Evolutionary conservation across 2,888 invertebrate species (phyloP).

Genomic region (Blastobasis lacticolella): DNA sequence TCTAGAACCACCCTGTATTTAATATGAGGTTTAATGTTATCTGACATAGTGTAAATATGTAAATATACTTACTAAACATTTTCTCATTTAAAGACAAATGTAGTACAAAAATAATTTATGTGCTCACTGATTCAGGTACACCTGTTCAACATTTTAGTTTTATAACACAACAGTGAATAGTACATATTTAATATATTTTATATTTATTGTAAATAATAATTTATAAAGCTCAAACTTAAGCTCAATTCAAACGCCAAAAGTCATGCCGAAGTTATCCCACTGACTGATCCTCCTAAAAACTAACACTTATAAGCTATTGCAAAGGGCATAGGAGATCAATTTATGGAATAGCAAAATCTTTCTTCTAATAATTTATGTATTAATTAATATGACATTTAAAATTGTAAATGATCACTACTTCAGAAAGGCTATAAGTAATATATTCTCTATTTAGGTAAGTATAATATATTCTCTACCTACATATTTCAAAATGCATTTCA

Average conservation of each 20-base stretch:
- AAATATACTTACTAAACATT: background rate
- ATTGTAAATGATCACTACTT: slow-evolving; percentile 40
- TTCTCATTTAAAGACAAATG: no score
- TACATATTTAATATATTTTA: background rate
- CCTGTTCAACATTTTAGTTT: no score
- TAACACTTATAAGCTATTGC: slow-evolving; percentile 6
- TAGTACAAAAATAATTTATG: no score
- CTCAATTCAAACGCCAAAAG: no score
- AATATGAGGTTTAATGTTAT: slow-evolving; percentile 30
- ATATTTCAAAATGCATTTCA: no score
- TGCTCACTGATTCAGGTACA: no score
- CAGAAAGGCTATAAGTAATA: slow-evolving; percentile 32
- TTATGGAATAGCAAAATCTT: slow-evolving; percentile 54
- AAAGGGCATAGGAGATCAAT: slow-evolving; percentile 56
- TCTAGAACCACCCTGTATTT: slow-evolving; percentile 52
- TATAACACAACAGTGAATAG: background rate
- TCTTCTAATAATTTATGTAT: slow-evolving; percentile 20
- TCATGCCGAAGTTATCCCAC: no score
- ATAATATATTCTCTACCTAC: no score
- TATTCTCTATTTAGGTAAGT: slow-evolving; percentile 9
- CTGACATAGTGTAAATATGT: slow-evolving; percentile 1
- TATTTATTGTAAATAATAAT: slow-evolving; percentile 5
- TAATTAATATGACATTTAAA: slow-evolving; percentile 25
- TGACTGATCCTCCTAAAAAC: no score
- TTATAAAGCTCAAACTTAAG: background rate